Evolutionary conservation across 2,888 invertebrate species (phyloP).

Genomic region (Apotomis turbidana): DNA sequence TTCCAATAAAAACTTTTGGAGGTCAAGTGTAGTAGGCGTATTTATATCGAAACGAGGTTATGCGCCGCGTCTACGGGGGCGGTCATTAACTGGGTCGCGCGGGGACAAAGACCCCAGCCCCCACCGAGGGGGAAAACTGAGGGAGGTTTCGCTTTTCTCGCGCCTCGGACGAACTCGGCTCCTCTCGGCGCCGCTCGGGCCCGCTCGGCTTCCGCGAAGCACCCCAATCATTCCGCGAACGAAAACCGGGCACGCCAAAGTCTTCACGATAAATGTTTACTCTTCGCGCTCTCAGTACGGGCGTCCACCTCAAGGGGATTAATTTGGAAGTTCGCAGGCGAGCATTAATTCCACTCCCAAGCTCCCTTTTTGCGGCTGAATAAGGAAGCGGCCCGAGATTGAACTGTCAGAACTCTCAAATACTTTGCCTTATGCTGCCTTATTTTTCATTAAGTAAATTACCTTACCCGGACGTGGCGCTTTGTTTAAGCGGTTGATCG

Average conservation of each 20-base stretch:
- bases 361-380: conserved; percentile 69
- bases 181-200: conserved; percentile 52
- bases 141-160: conserved; percentile 77
- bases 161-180: conserved; percentile 48
- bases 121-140: conserved; percentile 60
- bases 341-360: conserved; percentile 66
- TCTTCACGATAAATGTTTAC: conserved; percentile 67
- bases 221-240: conserved; percentile 65
- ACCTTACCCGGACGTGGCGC: conserved; percentile 48
- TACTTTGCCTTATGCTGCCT: conserved; percentile 49
- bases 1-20: conserved; percentile 83
- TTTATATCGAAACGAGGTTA: conserved; percentile 82
- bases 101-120: conserved; percentile 78
- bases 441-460: conserved; percentile 48
- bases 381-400: conserved; percentile 58
- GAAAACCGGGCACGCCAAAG: conserved; percentile 48
- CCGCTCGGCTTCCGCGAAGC: conserved; percentile 61
- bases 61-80: conserved; percentile 77
- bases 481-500: conserved; percentile 64
- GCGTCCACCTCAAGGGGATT: conserved; percentile 74
- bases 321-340: conserved; percentile 70
- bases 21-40: conserved; percentile 84
- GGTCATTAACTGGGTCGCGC: conserved; percentile 83
- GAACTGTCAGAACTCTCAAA: conserved; percentile 56
- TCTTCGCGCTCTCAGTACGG: conserved; percentile 61